A percentile compares a stretch with the other conserved stretches of the same genome.
Evolutionary conservation across 2,113 vertebrate genomes (phyloP).

Genomic region (Bubalus kerabau): DNA sequence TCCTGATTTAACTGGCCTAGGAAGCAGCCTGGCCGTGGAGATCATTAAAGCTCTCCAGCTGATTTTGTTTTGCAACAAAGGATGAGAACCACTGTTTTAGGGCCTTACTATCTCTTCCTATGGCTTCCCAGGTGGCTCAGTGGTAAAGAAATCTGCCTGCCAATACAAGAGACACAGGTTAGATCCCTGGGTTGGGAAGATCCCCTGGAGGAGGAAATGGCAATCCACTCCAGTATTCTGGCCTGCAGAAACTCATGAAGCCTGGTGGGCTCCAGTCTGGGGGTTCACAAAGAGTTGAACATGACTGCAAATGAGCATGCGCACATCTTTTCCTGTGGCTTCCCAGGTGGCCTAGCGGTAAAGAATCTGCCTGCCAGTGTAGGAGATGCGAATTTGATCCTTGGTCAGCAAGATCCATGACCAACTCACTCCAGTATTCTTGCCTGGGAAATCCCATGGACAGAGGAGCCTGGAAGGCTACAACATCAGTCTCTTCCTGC

Average conservation of each 20-base stretch:
- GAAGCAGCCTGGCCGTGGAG: neutral
- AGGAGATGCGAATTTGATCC: neutral
- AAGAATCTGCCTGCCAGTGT: neutral
- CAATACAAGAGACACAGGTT: neutral
- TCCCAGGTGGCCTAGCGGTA: neutral
- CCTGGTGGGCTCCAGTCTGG: neutral
- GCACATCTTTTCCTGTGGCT: neutral
- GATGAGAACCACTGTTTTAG: neutral
- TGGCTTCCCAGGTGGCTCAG: neutral
- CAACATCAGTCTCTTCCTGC: neutral
- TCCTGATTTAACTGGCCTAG: neutral
- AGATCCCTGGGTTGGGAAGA: neutral
- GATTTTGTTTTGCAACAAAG: neutral
- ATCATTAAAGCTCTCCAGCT: neutral
- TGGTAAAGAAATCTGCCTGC: neutral
- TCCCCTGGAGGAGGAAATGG: neutral
- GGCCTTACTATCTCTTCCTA: neutral
- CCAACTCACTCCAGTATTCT: neutral
- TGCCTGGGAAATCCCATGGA: neutral
- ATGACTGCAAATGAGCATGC: neutral
- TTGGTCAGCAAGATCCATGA: neutral
- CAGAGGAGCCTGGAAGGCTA: neutral
- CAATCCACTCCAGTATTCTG: neutral
- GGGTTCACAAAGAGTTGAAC: neutral
- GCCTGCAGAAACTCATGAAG: neutral